Evolutionary conservation across 2,888 invertebrate species (phyloP).

Genomic region (Myopa tessellatipennis): DNA sequence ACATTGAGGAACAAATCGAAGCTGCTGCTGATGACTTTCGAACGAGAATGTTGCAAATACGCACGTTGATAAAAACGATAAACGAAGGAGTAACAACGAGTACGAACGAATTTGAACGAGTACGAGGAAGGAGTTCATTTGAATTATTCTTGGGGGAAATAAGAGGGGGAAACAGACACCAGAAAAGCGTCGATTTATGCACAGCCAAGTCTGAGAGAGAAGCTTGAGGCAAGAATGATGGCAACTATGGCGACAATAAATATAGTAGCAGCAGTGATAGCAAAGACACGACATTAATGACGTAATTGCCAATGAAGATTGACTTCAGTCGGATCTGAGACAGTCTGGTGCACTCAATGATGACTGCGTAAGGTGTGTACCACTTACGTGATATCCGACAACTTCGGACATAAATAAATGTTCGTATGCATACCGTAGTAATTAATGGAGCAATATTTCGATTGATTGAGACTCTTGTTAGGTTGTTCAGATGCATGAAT

Average conservation of each 20-base stretch:
- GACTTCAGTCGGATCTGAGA: too few species aligned
- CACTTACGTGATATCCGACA: too few species aligned
- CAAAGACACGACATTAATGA: constrained; percentile 29
- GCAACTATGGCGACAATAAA: too few species aligned
- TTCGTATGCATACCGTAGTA: too few species aligned
- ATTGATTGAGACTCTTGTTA: too few species aligned
- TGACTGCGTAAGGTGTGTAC: not conserved
- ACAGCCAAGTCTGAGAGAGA: constrained; percentile 1
- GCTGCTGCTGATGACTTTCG: not conserved
- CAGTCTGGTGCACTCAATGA: too few species aligned
- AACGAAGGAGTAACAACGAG: not conserved
- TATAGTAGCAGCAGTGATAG: not conserved
- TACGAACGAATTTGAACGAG: not conserved
- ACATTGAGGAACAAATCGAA: not conserved
- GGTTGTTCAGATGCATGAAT: too few species aligned
- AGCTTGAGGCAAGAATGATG: too few species aligned
- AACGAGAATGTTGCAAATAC: not conserved
- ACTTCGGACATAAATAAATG: too few species aligned
- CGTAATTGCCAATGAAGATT: constrained; percentile 27
- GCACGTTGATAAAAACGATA: not conserved
- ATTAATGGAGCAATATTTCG: too few species aligned
- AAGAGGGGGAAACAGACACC: not conserved
- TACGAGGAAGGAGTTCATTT: not conserved
- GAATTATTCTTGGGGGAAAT: constrained; percentile 13
- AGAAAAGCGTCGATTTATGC: constrained; percentile 25